A percentile compares a stretch with the other conserved stretches of the same genome.
Evolutionary conservation across 2,113 vertebrate species (phyloP).

Genomic region (Typhlomys cinereus): DNA sequence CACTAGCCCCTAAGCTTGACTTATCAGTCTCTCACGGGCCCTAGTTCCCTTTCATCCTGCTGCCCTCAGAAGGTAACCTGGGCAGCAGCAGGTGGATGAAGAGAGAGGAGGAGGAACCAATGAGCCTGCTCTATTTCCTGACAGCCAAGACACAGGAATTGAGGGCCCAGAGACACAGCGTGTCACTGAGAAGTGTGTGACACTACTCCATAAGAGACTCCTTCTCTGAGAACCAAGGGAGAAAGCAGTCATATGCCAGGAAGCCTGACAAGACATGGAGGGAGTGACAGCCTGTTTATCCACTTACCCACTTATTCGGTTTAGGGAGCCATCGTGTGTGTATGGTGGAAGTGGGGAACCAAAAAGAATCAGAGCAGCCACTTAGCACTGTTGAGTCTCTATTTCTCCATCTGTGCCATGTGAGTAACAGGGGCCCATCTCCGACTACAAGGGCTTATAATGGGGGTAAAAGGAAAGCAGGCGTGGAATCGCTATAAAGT

Average conservation of each 20-base stretch:
- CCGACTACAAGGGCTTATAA: background rate
- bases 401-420: background rate
- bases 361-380: background rate
- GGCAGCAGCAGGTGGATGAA: no score
- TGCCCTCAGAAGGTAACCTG: background rate
- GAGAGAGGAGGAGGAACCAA: background rate
- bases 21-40: constrained; percentile 66
- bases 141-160: background rate
- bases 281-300: no score
- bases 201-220: background rate
- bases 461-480: background rate
- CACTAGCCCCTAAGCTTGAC: constrained; percentile 65
- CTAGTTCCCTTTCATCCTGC: constrained; percentile 48
- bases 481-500: background rate
- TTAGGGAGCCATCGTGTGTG: background rate
- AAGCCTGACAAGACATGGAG: background rate
- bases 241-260: background rate
- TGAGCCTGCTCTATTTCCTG: background rate
- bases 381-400: background rate
- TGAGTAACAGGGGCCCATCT: background rate
- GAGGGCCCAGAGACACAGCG: background rate
- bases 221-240: background rate
- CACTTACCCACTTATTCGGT: background rate
- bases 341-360: background rate
- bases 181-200: background rate